Percentiles rank a stretch among this genome's conserved stretches.
These are phyloP conservation scores for Micromys minutus DNA, from an alignment of 2,113 vertebrate species.

Conservation along the genomic window DNA sequence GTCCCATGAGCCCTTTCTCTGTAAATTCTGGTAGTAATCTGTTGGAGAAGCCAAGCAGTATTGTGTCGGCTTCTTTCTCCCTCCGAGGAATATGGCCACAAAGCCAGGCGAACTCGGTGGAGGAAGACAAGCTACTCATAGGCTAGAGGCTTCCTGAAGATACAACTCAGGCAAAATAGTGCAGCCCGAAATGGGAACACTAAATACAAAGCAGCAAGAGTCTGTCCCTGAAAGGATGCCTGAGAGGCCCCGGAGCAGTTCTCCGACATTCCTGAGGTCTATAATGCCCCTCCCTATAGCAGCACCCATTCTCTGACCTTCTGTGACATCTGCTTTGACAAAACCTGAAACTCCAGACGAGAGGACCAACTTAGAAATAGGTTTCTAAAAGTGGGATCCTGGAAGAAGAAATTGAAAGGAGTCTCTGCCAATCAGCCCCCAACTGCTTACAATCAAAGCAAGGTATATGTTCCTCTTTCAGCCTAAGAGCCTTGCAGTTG, in stretches of 20 bases:
- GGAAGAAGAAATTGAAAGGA: not conserved
- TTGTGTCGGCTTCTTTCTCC: not conserved
- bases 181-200: not conserved
- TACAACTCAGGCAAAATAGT: not conserved
- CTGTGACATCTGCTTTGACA: not conserved
- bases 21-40: not conserved
- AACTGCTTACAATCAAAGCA: not conserved
- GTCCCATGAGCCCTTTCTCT: not conserved
- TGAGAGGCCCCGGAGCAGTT: not conserved
- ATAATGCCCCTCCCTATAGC: too few species aligned
- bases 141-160: not conserved
- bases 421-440: too few species aligned
- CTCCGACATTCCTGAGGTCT: not conserved
- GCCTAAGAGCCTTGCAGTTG: not conserved
- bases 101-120: not conserved
- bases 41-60: not conserved
- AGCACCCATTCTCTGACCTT: not conserved
- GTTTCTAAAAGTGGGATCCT: not conserved
- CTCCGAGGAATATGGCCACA: not conserved
- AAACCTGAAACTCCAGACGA: not conserved
- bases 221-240: not conserved
- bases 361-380: not conserved
- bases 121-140: not conserved
- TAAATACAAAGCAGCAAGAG: not conserved
- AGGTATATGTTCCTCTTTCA: accelerated